Evolutionary conservation across 2,797 vertebrate species (phyloP), one percentile per base, ranked within the genome.

Genomic region (Oreochromis grahami): DNA sequence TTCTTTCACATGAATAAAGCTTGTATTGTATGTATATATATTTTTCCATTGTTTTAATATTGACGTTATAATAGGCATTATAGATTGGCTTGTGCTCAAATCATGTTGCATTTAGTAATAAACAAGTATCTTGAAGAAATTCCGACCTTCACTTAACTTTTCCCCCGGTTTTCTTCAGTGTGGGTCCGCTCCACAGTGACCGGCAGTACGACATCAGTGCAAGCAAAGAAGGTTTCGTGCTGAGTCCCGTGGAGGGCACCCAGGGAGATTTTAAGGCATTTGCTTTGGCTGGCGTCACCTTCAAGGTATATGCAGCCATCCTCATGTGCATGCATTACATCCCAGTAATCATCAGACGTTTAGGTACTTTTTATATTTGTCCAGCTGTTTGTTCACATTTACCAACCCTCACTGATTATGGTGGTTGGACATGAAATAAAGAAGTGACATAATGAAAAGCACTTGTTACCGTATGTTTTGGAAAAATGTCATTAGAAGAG

Each of bases 241-340:
- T 99, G 94, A 98, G 97, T 70, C 96, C 97, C 0, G 96, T 98
- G 29, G 98, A 99, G 76, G 98, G 97, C 82, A 96, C 96, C 4
- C 81, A 93, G 19, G 98, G 98, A 53, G 97, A 99, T 91, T 99
- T 99, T 93, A 99, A 99, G 94, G 99, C 99, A 1, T 99, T 99
- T 63, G 99, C 99, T 81, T 95, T 99, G 92, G 98, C 99, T 7
- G 98, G 98, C 0, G 97, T 99, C 84, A 98, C 98, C 9, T 99
- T 99, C 87, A 98, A 98, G 98, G 98, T 99, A 89, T 77, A 24
- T 34, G 41, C 24, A 45, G 5, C 34, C 15, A 3, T 19, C 2
- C 51, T 55, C 45, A 74, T 29, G 8, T 32, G 32, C 41, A 32
- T 36, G 29, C 9, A 1, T 68, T 15, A 26, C 53, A 36, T 60